Conservation (phyloP, 2,888 invertebrate species). For the Troglohyphantes excavatus region DNA sequence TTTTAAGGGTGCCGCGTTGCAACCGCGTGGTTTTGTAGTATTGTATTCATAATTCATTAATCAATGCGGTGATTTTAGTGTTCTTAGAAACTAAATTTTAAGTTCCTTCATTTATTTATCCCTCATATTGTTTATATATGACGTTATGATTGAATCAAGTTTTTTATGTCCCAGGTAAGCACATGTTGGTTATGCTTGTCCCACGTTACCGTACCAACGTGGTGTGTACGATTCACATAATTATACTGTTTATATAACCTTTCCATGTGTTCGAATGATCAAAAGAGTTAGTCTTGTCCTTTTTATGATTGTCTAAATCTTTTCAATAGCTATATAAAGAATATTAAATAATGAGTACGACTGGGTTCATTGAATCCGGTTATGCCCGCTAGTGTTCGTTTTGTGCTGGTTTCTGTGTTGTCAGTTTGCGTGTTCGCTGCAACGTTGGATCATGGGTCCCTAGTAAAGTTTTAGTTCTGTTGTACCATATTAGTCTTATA, state of each 20-base stretch:
- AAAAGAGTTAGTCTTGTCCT: too few species aligned
- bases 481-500: too few species aligned
- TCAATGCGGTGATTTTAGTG: slow-evolving; percentile 30
- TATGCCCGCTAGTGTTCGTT: not conserved
- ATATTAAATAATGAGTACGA: not conserved
- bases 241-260: not conserved
- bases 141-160: slow-evolving; percentile 64
- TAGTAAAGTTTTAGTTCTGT: too few species aligned
- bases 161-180: slow-evolving; percentile 56
- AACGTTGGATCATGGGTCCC: too few species aligned
- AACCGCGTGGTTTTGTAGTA: slow-evolving; percentile 50
- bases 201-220: slow-evolving; percentile 26
- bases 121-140: not conserved
- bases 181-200: slow-evolving; percentile 17
- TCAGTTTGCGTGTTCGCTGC: too few species aligned
- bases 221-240: not conserved
- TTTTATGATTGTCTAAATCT: not conserved
- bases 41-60: not conserved
- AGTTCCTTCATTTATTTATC: not conserved
- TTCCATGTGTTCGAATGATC: not conserved
- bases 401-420: too few species aligned
- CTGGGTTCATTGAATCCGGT: not conserved
- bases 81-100: slow-evolving; percentile 36
- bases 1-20: slow-evolving; percentile 70
- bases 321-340: not conserved